A percentile compares a stretch with the other conserved stretches of the same genome.
Conservation (phyloP, 2,113 vertebrate genomes). For the cat (Felis catus) region F.catus_Fca126_mat1.0 CM031412.1:233234501-233235000, state of each 20-base stretch:
- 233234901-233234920: not conserved
- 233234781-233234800: not conserved
- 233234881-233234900: not conserved
- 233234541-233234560: not conserved
- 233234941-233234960: not conserved
- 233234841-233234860: not conserved
- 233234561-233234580: not conserved
- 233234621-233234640: not conserved
- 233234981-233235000: not conserved
- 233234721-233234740: not conserved
- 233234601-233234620: not conserved
- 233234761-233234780: not conserved
- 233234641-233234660: rapidly evolving
- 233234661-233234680: not conserved
- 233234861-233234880: not conserved
- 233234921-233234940: rapidly evolving
- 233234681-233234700: not conserved
- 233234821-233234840: not conserved
- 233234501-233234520: not conserved
- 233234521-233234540: not conserved
- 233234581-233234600: not conserved
- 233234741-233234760: constrained; percentile 11
- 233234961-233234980: not conserved
- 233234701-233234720: not conserved
- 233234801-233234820: not conserved